Evolutionary conservation across 2,888 invertebrate species (phyloP).

Genomic region (Aphidoletes aphidimyza): DNA sequence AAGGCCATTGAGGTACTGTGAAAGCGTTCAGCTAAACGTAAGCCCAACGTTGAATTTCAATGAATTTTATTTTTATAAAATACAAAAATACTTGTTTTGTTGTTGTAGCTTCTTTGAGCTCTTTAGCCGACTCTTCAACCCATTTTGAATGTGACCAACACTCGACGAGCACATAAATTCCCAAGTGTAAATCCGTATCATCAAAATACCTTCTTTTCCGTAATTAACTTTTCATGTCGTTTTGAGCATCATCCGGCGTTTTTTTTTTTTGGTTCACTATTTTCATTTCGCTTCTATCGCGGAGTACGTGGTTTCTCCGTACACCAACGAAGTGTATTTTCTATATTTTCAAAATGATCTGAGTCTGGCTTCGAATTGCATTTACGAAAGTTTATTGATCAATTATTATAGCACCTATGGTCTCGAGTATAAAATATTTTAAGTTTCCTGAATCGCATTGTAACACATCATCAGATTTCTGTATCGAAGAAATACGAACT

Average conservation of each 20-base stretch:
- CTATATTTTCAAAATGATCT: constrained; percentile 10
- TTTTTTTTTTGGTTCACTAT: too few species aligned
- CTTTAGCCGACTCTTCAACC: neutral
- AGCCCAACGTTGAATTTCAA: neutral
- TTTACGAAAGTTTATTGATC: neutral
- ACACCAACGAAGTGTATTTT: neutral
- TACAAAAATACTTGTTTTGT: neutral
- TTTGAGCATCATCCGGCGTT: neutral
- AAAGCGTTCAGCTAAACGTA: too few species aligned
- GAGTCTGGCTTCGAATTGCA: neutral
- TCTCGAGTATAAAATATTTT: neutral
- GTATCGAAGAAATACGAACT: neutral
- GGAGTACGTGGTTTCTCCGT: neutral
- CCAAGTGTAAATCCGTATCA: constrained; percentile 52
- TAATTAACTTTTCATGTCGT: constrained; percentile 52
- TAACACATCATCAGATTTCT: neutral
- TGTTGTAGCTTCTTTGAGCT: neutral
- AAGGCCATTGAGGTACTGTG: neutral
- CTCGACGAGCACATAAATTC: neutral
- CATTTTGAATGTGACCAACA: neutral
- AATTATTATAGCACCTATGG: neutral
- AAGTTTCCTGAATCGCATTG: neutral
- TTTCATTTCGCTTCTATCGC: too few species aligned
- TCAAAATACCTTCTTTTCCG: constrained; percentile 26
- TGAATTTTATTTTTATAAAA: constrained; percentile 19